phyloP scores from a whole-genome alignment of 64 coral and sea anemone genomes.

The Catalaphyllia jardinei region DNA sequence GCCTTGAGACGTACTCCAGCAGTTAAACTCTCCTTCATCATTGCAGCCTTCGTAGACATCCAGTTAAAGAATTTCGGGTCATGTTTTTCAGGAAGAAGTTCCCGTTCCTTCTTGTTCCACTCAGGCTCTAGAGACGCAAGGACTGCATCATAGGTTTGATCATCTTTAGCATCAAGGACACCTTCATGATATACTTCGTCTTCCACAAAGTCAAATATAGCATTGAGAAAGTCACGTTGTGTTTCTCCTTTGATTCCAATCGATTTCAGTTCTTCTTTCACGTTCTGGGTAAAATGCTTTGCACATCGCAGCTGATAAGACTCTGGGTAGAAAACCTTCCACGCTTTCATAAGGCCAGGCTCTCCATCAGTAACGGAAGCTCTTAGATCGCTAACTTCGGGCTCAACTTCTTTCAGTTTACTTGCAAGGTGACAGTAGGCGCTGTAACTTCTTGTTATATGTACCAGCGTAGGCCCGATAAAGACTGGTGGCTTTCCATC shows the following conservation, averaged over 20 bases:
- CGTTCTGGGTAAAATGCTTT: conserved; percentile 46
- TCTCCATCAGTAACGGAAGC: too few relatives aligned
- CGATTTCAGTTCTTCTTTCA: conserved; percentile 3
- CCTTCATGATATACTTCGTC: conserved; percentile 56
- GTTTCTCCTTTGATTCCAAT: conserved; percentile 8
- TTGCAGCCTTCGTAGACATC: conserved; percentile 47
- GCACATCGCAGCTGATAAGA: conserved; percentile 31
- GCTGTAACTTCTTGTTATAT: too few relatives aligned
- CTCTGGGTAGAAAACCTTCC: conserved; percentile 57
- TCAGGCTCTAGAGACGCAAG: conserved; percentile 52
- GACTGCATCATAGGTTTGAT: conserved; percentile 51
- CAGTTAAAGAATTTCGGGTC: conserved; percentile 43
- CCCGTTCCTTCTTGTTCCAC: conserved; percentile 51
- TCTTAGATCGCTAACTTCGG: too few relatives aligned
- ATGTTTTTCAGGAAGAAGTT: conserved; percentile 5
- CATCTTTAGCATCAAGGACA: conserved; percentile 41
- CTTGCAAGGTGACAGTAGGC: too few relatives aligned
- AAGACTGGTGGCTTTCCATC: conserved; percentile 38
- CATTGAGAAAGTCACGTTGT: conserved; percentile 43
- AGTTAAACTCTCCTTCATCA: conserved; percentile 19
- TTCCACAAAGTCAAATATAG: conserved; percentile 53
- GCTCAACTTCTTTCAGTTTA: too few relatives aligned
- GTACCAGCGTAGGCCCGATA: too few relatives aligned
- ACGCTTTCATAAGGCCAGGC: conserved; percentile 1
- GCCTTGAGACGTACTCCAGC: conserved; percentile 13